Percentiles rank a stretch among this genome's conserved stretches.
Conservation (phyloP, 1,140 invertebrate species). For the Neotoxoptera formosana region DNA sequence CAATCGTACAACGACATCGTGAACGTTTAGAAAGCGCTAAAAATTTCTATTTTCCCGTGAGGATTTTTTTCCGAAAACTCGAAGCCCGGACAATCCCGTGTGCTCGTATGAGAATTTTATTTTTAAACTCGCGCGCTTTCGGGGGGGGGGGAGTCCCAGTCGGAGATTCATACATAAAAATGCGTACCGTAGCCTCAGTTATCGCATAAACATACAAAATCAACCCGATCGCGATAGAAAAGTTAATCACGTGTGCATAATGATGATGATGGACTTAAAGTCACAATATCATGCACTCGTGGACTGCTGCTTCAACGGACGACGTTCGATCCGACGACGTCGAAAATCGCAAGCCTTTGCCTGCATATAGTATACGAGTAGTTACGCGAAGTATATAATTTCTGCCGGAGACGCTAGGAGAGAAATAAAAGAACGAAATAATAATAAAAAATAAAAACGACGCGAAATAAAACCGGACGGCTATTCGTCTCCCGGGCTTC, state of each 20-base stretch:
- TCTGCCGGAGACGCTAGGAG: slow-evolving; percentile 16
- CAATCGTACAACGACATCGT: not conserved
- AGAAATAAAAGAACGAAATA: not conserved
- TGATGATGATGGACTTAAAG: too few relatives aligned
- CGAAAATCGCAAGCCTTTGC: not conserved
- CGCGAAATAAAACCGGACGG: slow-evolving; percentile 48
- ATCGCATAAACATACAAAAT: not conserved
- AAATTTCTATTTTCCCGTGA: not conserved
- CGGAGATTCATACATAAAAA: not conserved
- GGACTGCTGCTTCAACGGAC: too few relatives aligned
- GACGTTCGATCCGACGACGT: not conserved
- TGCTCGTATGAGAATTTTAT: not conserved
- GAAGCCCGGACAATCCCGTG: not conserved
- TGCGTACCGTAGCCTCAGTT: too few relatives aligned
- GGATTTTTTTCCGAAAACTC: not conserved
- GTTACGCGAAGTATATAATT: not conserved
- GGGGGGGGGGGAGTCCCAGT: not conserved
- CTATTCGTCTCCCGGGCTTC: slow-evolving; percentile 55
- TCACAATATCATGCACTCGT: too few relatives aligned
- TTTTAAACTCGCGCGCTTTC: not conserved
- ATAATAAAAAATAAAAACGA: slow-evolving; percentile 12
- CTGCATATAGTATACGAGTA: not conserved
- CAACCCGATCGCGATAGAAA: not conserved
- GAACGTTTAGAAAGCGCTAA: not conserved
- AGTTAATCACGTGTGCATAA: not conserved